Evolutionary conservation across 2,888 invertebrate genomes (phyloP), one percentile per base, ranked within the genome.

Genomic region (Mongoloraphidia duomilia): DNA sequence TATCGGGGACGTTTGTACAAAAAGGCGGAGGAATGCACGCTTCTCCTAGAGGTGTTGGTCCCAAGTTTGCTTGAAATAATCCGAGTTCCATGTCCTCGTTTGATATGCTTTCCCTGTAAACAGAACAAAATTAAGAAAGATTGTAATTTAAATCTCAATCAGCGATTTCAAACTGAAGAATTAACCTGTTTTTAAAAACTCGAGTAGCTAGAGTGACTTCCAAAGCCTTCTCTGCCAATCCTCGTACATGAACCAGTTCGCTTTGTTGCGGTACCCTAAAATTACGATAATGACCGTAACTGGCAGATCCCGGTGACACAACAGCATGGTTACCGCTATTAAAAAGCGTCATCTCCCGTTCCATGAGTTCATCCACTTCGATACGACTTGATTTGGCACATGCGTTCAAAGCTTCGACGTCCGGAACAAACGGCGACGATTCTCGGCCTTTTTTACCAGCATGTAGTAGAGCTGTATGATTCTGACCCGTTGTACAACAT

Each of bases 401-500:
- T 0, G 55, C 48, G 4, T 54, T 54, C 41, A 65, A 41, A 1
- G 59, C 58, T 33, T 36, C 44, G 17, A 39, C 13, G 14, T 46
- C 40, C 11, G n/a, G n/a, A 40, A 41, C 9, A 39, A 48, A 13
- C 13, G 17, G 50, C 43, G 11, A 55, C 50, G 36, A 49, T 34
- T 11, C 41, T 14, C 26, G 4, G 34, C 34, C 5, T 9, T 13
- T 14, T 34, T 26, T n/a, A 42, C 11, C 26, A 33, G 26, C 34
- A 9, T 33, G 9, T n/a, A 8, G 9, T 17, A 3, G n/a, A 47
- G 66, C 62, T 55, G 78, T 77, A 61, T 80, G 79, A 45, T 72
- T 70, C 47, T 71, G 71, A 0, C 79, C 80, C 3, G 79, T 79
- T 47, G 68, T 68, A 58, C 83, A 83, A 58, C 82, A 81, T 34